Evolutionary conservation across 2,888 invertebrate species (phyloP), one percentile per base, ranked within the genome.

Genomic region (Chelonus formosanus): DNA sequence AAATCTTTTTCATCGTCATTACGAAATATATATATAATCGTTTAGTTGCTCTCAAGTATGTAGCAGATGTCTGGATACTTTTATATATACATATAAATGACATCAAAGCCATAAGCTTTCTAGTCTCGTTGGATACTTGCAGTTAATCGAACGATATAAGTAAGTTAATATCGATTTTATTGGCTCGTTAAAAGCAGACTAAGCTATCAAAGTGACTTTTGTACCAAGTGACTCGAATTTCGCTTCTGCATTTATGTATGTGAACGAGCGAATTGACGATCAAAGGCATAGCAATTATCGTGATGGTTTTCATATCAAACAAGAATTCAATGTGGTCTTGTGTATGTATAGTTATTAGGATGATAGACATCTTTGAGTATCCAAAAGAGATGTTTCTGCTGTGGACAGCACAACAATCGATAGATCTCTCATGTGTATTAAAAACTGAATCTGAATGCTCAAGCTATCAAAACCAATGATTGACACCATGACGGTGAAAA

Each of bases 231-330:
- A 62, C 63, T 44, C 62, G 58, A 64, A 68, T 54, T 68, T 70
- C 47, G 47, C 58, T 55, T 56, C 67, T 68, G 65, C 64, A 67
- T 70, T 66, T 64, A 70, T 70, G 68, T 60, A 63, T 68, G 44
- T 68, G 57, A 58, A 54, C 47, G 54, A 50, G 56, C 56, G 20
- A 66, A 67, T 67, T 63, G 57, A 57, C 47, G 57, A 54, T 60
- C 65, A 63, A 61, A 63, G 61, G 48, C 61, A 62, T 45, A 43
- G 52, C 50, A 54, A 44, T 36, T 61, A 65, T 61, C 58, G 61
- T 56, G 55, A 56, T 32, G 50, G 59, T 65, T 40, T 40, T 60
- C 65, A 55, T 60, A 61, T 65, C 55, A 65, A 56, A 56, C 59
- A 8, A 53, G 8, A 35, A 47, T 10, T 32, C 5, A 34, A 4